Base-by-base conservation (phyloP, 2,888 invertebrate species). In the Blera fallax region DNA sequence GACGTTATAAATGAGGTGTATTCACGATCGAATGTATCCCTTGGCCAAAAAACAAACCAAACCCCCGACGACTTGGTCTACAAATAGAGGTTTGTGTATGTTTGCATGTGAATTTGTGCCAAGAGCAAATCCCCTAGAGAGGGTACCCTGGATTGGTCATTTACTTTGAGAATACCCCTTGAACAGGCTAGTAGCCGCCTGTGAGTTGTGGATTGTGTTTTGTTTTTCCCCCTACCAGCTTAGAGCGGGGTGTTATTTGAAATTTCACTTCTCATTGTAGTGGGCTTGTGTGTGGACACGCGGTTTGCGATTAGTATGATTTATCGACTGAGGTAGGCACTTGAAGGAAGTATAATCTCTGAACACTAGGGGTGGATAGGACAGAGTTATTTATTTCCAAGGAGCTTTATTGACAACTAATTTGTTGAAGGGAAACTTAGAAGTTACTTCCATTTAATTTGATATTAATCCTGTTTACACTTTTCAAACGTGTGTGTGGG, bases 1-100 rank as follows among this genome's bases (percentile, higher is more conserved):
- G 84, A 79, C 74, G 64, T 79, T 84, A 84, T 84, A 74, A 79
- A 84, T 84, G 80, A 79, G 74, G 62, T 70, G 74, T 80, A 69
- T 84, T 65, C 84, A 79, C 79, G 84, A 80, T 79, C 67, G 24
- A 78, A 54, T 72, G 37, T 58, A 40, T 58, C 60, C 60, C 2
- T 21, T 50, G 54, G 69, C 43, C 62, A 64, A 64, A 76, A 81
- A 48, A n/a, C n/a, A n/a, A n/a, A n/a, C n/a, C 29, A 74, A 74
- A 74, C 52, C 58, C 58, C 16, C 16, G 10, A 45, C 27, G n/a
- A n/a, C n/a, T 32, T 29, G 29, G 45, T 45, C 11, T 48, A 18
- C 43, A 14, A 29, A 54, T 16, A 16, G 2, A 11, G 0, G 1
- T 1, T 7, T 40, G 7, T 16, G 10, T 45, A n/a, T 32, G 29